A percentile compares a stretch with the other conserved stretches of the same genome.
Conservation (phyloP, 2,113 vertebrate species). For the Psephotus haematonotus region DNA sequence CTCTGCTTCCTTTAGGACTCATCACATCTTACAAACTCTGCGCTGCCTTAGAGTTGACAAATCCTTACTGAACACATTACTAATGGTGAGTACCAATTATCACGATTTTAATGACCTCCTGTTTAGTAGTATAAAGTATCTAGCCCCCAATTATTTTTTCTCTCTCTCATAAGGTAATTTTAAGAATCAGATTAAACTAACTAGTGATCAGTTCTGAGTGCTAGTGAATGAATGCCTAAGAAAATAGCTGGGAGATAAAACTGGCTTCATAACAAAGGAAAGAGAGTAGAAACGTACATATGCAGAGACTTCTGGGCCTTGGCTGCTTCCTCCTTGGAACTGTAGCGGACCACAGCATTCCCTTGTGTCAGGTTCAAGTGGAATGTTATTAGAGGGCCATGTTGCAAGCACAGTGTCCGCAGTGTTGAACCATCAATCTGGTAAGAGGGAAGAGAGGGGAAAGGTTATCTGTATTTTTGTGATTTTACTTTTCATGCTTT, state of each 20-base stretch:
- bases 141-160: background rate
- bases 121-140: background rate
- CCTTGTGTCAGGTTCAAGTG: conserved; percentile 99
- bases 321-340: conserved; percentile 97
- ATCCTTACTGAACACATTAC: background rate
- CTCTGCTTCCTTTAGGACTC: background rate
- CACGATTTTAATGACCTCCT: background rate
- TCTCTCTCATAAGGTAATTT: background rate
- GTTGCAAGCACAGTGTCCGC: conserved; percentile 96
- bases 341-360: conserved; percentile 98
- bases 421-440: conserved; percentile 99
- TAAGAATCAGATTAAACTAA: background rate
- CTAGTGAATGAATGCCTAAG: background rate
- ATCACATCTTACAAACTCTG: background rate
- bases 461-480: background rate
- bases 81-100: background rate
- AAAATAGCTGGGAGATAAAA: background rate
- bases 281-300: conserved; percentile 81
- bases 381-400: conserved; percentile 98
- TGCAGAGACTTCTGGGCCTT: conserved; percentile 99
- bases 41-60: background rate
- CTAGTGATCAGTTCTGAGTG: background rate
- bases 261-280: background rate
- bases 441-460: background rate
- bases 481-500: background rate